Percentiles rank a stretch among this genome's conserved stretches.
phyloP scores from a whole-genome alignment of 2,888 invertebrate genomes.

The Rhamphomyia laevipes region DNA sequence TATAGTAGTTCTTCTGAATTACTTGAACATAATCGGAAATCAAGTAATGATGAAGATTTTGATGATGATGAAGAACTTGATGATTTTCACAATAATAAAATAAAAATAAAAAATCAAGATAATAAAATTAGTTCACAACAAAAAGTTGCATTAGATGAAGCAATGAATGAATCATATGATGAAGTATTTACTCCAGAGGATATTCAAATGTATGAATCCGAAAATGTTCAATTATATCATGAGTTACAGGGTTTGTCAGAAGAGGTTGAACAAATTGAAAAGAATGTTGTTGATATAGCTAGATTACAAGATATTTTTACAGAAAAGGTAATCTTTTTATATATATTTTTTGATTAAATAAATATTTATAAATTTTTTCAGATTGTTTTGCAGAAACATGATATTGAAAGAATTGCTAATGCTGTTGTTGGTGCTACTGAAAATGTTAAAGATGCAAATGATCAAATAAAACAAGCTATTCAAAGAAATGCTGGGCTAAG shows the following conservation, averaged over 20 bases:
- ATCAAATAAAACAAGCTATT: slow-evolving; percentile 93
- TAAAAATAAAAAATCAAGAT: slow-evolving; percentile 13
- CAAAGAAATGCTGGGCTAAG: slow-evolving; percentile 92
- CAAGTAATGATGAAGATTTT: slow-evolving; percentile 12
- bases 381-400: slow-evolving; percentile 85
- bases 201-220: slow-evolving; percentile 83
- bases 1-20: too few species aligned
- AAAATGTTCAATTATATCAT: slow-evolving; percentile 77
- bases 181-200: slow-evolving; percentile 75
- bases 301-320: slow-evolving; percentile 92
- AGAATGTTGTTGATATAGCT: slow-evolving; percentile 90
- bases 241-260: slow-evolving; percentile 80
- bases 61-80: slow-evolving; percentile 15
- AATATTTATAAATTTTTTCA: slow-evolving; percentile 20
- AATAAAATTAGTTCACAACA: slow-evolving; percentile 13
- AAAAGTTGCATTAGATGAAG: slow-evolving; percentile 32
- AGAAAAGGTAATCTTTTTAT: slow-evolving; percentile 54
- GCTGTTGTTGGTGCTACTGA: slow-evolving; percentile 87
- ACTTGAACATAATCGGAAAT: slow-evolving; percentile 18
- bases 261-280: slow-evolving; percentile 81
- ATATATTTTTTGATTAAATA: background rate
- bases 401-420: slow-evolving; percentile 80
- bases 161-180: slow-evolving; percentile 27
- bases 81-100: slow-evolving; percentile 7
- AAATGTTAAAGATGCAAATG: slow-evolving; percentile 92